A percentile compares a stretch with the other conserved stretches of the same genome.
These are phyloP conservation scores for Anguilla anguilla DNA, from an alignment of 2,797 vertebrate genomes.

Conservation along the genomic window DNA sequence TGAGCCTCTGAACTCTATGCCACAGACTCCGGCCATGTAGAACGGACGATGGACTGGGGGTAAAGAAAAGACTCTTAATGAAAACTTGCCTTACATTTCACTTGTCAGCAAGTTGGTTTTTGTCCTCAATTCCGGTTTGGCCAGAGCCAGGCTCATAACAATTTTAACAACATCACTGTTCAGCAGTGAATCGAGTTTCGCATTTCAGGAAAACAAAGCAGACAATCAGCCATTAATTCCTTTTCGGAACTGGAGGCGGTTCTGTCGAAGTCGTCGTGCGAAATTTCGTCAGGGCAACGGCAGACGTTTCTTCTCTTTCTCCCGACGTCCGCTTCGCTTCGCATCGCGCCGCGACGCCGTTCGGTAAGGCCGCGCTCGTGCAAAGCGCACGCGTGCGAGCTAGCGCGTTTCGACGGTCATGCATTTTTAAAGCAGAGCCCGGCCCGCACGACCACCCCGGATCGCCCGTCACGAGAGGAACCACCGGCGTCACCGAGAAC, in stretches of 20 bases:
- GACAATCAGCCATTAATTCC: slow-evolving; percentile 28
- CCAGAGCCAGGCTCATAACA: slow-evolving; percentile 45
- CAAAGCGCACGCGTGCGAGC: slow-evolving; percentile 25
- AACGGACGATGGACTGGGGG: not conserved
- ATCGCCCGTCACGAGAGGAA: not conserved
- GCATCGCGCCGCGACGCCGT: slow-evolving; percentile 34
- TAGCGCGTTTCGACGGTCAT: slow-evolving; percentile 18
- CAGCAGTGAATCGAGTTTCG: slow-evolving; percentile 51
- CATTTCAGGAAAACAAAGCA: slow-evolving; percentile 47
- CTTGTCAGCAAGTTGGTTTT: too few relatives aligned
- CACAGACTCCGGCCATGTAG: not conserved
- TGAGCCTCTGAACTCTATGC: not conserved
- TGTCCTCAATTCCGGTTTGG: slow-evolving; percentile 24
- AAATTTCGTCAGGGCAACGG: slow-evolving; percentile 17
- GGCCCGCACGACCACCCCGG: not conserved
- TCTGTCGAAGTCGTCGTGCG: slow-evolving; percentile 26
- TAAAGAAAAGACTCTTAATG: not conserved
- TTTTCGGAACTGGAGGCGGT: slow-evolving; percentile 39
- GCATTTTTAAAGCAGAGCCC: not conserved
- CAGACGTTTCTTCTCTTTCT: slow-evolving; percentile 38
- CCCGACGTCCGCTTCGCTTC: slow-evolving; percentile 20
- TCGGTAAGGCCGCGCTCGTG: slow-evolving; percentile 36
- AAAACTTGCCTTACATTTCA: too few relatives aligned
- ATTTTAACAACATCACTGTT: slow-evolving; percentile 49
- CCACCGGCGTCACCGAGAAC: not conserved